Conservation (phyloP, 2,888 invertebrate genomes). For the Ganaspis brasiliensis region DNA sequence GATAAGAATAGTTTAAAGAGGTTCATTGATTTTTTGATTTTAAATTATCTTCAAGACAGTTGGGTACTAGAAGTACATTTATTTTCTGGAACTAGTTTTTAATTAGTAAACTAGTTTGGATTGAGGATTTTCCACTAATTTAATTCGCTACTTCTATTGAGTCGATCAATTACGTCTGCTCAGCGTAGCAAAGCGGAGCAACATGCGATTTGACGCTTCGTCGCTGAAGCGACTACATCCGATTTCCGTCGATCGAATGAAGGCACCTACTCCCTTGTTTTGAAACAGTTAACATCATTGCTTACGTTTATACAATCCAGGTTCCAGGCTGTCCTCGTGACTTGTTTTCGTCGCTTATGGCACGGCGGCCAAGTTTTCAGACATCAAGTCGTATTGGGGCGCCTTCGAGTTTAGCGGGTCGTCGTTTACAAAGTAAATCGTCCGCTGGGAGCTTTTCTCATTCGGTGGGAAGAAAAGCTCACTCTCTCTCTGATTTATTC, state of each 20-base stretch:
- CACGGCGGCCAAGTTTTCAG: slow-evolving; percentile 74
- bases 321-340: slow-evolving; percentile 65
- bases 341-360: slow-evolving; percentile 73
- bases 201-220: slow-evolving; percentile 40
- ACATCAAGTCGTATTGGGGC: slow-evolving; percentile 70
- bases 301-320: slow-evolving; percentile 66
- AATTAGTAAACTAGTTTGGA: neutral
- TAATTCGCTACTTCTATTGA: slow-evolving; percentile 13
- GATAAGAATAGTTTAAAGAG: no score
- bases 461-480: slow-evolving; percentile 6
- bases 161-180: slow-evolving; percentile 26
- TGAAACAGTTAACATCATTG: slow-evolving; percentile 70
- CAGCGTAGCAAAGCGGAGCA: slow-evolving; percentile 10
- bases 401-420: slow-evolving; percentile 66
- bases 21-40: no score
- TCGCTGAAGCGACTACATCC: slow-evolving; percentile 25
- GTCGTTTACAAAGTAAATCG: slow-evolving; percentile 71
- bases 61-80: no score
- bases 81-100: neutral
- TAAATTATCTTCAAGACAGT: no score
- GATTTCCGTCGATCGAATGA: slow-evolving; percentile 55
- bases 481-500: slow-evolving; percentile 35
- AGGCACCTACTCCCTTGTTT: slow-evolving; percentile 69
- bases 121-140: slow-evolving; percentile 16
- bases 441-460: slow-evolving; percentile 39